A percentile compares a stretch with the other conserved stretches of the same genome.
Conservation (phyloP, 1,140 invertebrate genomes). For the Lucilia cuprina region DNA sequence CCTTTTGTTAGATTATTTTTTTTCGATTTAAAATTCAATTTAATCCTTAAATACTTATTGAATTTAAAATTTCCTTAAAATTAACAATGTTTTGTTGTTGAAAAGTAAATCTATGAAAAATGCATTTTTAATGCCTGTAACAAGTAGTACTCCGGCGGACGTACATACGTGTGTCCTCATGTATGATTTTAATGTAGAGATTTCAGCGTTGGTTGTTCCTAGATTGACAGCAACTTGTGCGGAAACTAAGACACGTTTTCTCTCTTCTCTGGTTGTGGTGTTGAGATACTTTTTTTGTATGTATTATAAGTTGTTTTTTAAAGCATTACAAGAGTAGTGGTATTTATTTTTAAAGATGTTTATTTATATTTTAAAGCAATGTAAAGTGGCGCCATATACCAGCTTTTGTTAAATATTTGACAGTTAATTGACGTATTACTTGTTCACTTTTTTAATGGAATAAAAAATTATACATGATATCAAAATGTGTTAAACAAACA, state of each 20-base stretch:
- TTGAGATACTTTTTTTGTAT: too few species aligned
- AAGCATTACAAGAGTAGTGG: background rate
- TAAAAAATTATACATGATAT: too few species aligned
- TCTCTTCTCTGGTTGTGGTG: background rate
- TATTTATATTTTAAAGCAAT: background rate
- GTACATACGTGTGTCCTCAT: background rate
- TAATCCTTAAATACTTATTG: background rate
- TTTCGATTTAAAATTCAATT: background rate
- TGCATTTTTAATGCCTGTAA: background rate
- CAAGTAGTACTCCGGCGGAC: background rate
- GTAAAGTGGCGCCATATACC: conserved; percentile 14
- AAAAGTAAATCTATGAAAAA: background rate
- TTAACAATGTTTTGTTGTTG: background rate
- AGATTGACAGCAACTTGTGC: conserved; percentile 33
- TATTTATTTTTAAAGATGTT: too few species aligned
- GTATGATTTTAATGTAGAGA: background rate
- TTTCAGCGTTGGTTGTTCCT: background rate
- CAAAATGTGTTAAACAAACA: background rate
- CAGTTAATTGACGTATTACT: conserved; percentile 34
- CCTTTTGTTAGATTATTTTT: background rate
- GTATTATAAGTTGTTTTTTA: background rate
- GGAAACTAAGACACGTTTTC: conserved; percentile 26
- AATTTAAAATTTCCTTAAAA: background rate
- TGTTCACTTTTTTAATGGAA: background rate
- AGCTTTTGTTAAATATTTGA: conserved; percentile 27